phyloP scores from a whole-genome alignment of 2,113 vertebrate species.

The Poecilia latipinna region DNA sequence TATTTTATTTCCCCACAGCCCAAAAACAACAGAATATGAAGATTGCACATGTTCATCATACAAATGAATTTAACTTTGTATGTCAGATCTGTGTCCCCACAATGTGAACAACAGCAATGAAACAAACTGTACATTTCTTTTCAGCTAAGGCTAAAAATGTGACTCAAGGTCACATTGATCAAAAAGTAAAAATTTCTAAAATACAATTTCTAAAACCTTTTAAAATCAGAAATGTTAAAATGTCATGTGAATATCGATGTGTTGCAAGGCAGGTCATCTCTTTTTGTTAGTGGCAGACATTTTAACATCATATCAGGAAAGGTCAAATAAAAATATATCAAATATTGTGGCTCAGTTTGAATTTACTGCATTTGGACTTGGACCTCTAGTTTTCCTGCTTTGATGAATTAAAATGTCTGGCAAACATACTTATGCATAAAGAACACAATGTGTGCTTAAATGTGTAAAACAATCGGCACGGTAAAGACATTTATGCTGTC shows the following conservation, averaged over 20 bases:
- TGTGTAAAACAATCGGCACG: background rate
- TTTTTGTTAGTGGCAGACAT: background rate
- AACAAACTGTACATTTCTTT: background rate
- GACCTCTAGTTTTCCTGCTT: background rate
- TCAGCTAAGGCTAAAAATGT: slow-evolving; percentile 21
- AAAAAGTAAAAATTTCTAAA: slow-evolving; percentile 21
- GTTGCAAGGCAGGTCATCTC: background rate
- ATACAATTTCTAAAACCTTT: slow-evolving; percentile 8
- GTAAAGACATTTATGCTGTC: background rate
- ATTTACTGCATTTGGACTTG: background rate
- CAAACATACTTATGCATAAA: background rate
- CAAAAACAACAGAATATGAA: slow-evolving; percentile 15
- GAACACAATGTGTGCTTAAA: background rate
- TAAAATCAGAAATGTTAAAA: slow-evolving; percentile 29
- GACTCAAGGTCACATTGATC: background rate
- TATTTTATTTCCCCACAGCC: slow-evolving; percentile 53
- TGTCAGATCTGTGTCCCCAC: slow-evolving; percentile 7
- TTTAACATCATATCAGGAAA: slow-evolving; percentile 7
- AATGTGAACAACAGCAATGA: slow-evolving; percentile 3
- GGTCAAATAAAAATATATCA: background rate
- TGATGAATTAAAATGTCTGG: background rate
- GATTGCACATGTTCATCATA: background rate
- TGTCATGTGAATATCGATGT: background rate
- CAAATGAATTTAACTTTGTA: slow-evolving; percentile 6
- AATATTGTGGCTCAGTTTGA: background rate